phyloP scores from a whole-genome alignment of 2,888 invertebrate genomes.

The Adela reaumurella region DNA sequence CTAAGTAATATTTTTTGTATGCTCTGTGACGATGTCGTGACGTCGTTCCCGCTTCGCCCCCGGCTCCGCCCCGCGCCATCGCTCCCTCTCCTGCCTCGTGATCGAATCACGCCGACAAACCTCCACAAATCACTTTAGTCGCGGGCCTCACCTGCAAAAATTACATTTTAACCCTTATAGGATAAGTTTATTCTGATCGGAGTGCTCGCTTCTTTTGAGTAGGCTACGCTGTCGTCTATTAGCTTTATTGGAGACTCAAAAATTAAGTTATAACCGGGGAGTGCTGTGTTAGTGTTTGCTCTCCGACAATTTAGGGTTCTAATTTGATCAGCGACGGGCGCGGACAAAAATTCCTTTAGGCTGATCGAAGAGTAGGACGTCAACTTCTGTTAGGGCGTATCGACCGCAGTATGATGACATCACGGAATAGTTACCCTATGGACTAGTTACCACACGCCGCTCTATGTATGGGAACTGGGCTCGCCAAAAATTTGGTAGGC shows the following conservation, averaged over 20 bases:
- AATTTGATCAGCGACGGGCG: not conserved
- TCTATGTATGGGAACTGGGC: too few relatives aligned
- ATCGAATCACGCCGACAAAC: not conserved
- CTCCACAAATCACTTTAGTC: not conserved
- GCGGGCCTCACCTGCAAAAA: not conserved
- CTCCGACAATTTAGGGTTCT: not conserved
- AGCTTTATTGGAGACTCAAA: constrained; percentile 47
- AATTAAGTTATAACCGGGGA: constrained; percentile 47
- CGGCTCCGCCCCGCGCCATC: not conserved
- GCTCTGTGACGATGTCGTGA: not conserved
- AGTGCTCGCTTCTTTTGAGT: constrained; percentile 11
- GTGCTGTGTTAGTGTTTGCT: not conserved
- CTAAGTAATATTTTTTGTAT: not conserved
- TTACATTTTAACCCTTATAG: not conserved
- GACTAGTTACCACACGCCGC: too few relatives aligned
- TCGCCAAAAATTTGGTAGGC: too few relatives aligned
- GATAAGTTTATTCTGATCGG: not conserved
- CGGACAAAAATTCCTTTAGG: not conserved
- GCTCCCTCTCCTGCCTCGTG: too few relatives aligned
- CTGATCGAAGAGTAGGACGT: too few relatives aligned
- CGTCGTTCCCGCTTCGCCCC: not conserved
- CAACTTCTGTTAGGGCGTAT: too few relatives aligned
- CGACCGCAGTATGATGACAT: too few relatives aligned
- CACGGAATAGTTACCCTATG: too few relatives aligned
- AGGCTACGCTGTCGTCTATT: constrained; percentile 33